Percentiles rank a stretch among this genome's conserved stretches.
These are phyloP conservation scores for Heliconius hortense DNA, from an alignment of 2,888 invertebrate genomes.

Conservation along the genomic window DNA sequence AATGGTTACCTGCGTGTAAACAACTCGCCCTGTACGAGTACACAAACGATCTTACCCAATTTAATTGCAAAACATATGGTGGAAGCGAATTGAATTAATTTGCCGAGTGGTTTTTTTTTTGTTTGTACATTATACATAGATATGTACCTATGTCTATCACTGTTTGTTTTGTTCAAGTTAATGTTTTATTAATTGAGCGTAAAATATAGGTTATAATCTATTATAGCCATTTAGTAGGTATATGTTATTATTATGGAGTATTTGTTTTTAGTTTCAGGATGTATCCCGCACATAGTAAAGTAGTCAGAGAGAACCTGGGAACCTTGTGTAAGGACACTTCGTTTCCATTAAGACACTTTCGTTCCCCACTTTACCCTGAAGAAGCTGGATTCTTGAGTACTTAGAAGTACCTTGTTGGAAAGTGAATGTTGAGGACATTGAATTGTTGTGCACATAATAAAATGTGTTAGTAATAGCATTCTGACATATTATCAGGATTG, in stretches of 20 bases:
- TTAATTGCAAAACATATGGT: constrained; percentile 26
- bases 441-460: background rate
- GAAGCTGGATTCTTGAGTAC: no score
- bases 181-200: background rate
- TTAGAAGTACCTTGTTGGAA: background rate
- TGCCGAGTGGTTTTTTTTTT: constrained; percentile 12
- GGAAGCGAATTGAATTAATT: constrained; percentile 21
- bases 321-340: no score
- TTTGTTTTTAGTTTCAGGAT: no score
- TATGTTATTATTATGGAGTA: no score
- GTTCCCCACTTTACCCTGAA: no score
- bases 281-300: no score
- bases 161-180: background rate
- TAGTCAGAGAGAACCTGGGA: no score
- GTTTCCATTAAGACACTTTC: no score
- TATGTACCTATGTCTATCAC: no score
- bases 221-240: background rate
- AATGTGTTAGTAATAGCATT: background rate
- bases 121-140: background rate
- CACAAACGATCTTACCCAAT: constrained; percentile 28
- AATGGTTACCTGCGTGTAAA: constrained; percentile 29
- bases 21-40: constrained; percentile 20
- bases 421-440: background rate
- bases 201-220: background rate
- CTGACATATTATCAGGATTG: no score